Evolutionary conservation across 2,888 invertebrate genomes (phyloP).

Genomic region (Athetis lepigone): DNA sequence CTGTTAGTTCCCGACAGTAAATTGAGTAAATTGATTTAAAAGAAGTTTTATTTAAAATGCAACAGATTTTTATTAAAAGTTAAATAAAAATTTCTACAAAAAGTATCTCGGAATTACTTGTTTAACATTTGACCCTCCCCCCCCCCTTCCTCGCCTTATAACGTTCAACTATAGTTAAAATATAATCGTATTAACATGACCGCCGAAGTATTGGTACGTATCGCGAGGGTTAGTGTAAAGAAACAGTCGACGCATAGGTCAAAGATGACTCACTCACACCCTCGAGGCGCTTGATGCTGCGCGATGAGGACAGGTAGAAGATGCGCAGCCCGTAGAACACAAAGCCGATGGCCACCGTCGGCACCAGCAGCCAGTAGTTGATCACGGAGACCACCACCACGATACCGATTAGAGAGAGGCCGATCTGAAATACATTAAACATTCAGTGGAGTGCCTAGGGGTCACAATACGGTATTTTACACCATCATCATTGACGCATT

Average conservation of each 20-base stretch:
- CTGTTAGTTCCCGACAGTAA: too few relatives aligned
- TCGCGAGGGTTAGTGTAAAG: constrained; percentile 48
- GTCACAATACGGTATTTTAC: too few relatives aligned
- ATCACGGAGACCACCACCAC: constrained; percentile 94
- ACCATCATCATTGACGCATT: too few relatives aligned
- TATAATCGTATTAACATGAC: background rate
- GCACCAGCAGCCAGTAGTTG: constrained; percentile 93
- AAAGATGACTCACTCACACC: constrained; percentile 93
- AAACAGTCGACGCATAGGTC: constrained; percentile 68
- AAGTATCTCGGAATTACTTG: too few relatives aligned
- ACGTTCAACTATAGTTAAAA: too few relatives aligned
- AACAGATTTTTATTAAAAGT: too few relatives aligned
- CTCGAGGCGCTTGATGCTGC: constrained; percentile 95
- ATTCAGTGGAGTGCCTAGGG: too few relatives aligned
- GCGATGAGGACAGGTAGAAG: constrained; percentile 94
- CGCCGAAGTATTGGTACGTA: constrained; percentile 19
- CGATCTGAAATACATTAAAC: constrained; percentile 92
- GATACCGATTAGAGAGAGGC: constrained; percentile 95
- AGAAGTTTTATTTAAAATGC: too few relatives aligned
- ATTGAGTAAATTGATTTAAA: too few relatives aligned
- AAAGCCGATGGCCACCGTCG: constrained; percentile 92
- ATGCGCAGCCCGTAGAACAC: constrained; percentile 94
- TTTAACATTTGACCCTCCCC: too few relatives aligned
- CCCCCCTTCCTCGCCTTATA: too few relatives aligned
- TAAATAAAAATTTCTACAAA: too few relatives aligned